phyloP scores from a whole-genome alignment of 2,797 vertebrate species.

The Intellagama lesueurii region DNA sequence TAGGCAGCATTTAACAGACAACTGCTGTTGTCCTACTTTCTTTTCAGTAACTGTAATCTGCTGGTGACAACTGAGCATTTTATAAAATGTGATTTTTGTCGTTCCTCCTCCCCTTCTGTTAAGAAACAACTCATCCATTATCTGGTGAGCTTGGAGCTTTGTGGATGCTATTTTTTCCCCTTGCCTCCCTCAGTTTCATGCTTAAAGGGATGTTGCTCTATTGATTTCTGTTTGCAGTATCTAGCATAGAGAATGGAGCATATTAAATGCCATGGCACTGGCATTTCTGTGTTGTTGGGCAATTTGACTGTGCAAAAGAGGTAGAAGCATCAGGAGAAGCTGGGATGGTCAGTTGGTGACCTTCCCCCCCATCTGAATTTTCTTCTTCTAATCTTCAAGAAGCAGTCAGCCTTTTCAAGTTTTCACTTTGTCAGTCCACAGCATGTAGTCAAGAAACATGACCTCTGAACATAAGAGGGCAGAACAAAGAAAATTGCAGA shows the following conservation, averaged over 20 bases:
- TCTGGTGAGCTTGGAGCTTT: slow-evolving; percentile 29
- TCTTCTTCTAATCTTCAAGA: slow-evolving; percentile 28
- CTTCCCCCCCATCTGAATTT: not conserved
- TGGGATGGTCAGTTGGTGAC: not conserved
- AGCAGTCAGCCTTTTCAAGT: slow-evolving; percentile 25
- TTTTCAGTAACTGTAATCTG: slow-evolving; percentile 44
- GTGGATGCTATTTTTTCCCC: not conserved
- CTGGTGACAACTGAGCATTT: not conserved
- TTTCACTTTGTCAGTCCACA: slow-evolving; percentile 22
- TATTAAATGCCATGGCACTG: slow-evolving; percentile 28
- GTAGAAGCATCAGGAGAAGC: not conserved
- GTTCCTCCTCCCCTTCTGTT: slow-evolving; percentile 25
- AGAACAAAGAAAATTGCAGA: slow-evolving; percentile 35
- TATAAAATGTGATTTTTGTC: not conserved
- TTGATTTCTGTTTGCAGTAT: not conserved
- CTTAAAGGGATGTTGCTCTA: slow-evolving; percentile 40
- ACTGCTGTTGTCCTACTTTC: slow-evolving; percentile 52
- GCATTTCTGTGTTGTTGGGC: not conserved
- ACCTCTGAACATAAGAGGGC: slow-evolving; percentile 28
- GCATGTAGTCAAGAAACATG: slow-evolving; percentile 19
- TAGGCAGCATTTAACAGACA: not conserved
- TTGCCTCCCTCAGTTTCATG: slow-evolving; percentile 28
- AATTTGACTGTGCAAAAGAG: not conserved
- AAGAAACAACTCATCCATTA: slow-evolving; percentile 40
- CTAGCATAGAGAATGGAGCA: not conserved